Evolutionary conservation across 2,113 vertebrate species (phyloP).

Genomic region (Micronycteris hirsuta): DNA sequence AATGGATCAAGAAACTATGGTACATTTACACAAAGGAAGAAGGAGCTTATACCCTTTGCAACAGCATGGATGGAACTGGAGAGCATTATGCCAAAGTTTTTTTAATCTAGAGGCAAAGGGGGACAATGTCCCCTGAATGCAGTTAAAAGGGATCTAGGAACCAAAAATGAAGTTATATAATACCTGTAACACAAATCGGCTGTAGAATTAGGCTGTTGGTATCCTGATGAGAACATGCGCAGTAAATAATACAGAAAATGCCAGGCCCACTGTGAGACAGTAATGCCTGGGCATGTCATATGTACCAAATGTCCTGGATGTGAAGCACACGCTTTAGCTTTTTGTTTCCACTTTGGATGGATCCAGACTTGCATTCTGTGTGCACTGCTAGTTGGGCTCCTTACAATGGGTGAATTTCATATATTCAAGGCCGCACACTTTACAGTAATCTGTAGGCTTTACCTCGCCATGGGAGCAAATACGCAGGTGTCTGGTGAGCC

Average conservation of each 20-base stretch:
- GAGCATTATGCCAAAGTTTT: too few species aligned
- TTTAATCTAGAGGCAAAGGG: not conserved
- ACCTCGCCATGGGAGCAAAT: constrained; percentile 10
- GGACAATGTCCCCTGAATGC: not conserved
- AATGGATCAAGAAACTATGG: too few species aligned
- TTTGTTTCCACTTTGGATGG: constrained; percentile 4
- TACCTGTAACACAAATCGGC: not conserved
- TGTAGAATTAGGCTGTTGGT: not conserved
- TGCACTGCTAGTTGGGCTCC: not conserved
- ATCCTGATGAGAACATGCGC: not conserved
- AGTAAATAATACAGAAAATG: not conserved
- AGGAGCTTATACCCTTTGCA: too few species aligned
- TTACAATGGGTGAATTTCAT: not conserved
- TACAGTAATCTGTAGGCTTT: not conserved
- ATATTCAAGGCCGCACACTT: not conserved
- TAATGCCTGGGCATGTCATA: not conserved
- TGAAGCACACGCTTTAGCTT: not conserved
- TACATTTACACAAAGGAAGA: too few species aligned
- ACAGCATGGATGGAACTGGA: too few species aligned
- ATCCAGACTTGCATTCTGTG: not conserved
- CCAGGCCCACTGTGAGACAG: not conserved
- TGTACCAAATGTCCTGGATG: not conserved
- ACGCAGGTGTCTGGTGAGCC: not conserved
- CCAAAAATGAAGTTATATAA: not conserved
- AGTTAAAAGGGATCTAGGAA: not conserved